Evolutionary conservation across 2,888 invertebrate genomes (phyloP).

Genomic region (Andrena marginata): DNA sequence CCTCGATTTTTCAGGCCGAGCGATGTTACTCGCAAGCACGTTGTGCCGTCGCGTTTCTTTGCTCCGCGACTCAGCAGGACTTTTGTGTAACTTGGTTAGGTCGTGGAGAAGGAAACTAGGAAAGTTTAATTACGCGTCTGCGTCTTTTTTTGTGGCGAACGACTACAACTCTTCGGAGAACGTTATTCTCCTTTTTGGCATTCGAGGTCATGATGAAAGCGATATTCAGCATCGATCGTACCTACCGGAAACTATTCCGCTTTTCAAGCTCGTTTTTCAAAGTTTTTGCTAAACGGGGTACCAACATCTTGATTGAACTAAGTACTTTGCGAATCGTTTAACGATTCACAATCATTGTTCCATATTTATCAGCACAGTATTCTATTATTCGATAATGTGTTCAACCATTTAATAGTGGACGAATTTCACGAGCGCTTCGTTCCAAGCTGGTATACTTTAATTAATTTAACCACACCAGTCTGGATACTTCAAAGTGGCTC

Average conservation of each 20-base stretch:
- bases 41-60: slow-evolving; percentile 26
- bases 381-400: too few relatives aligned
- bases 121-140: slow-evolving; percentile 68
- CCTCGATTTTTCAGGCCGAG: slow-evolving; percentile 41
- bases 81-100: slow-evolving; percentile 61
- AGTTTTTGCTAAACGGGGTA: not conserved
- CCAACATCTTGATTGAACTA: not conserved
- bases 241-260: not conserved
- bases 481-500: too few relatives aligned
- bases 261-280: not conserved
- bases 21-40: slow-evolving; percentile 31
- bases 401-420: too few relatives aligned
- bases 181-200: slow-evolving; percentile 37
- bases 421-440: too few relatives aligned
- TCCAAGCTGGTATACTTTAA: too few relatives aligned
- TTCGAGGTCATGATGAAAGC: slow-evolving; percentile 18
- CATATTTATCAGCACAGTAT: too few relatives aligned
- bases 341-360: too few relatives aligned
- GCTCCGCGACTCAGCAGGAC: slow-evolving; percentile 39
- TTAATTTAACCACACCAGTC: too few relatives aligned
- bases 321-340: not conserved
- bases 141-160: slow-evolving; percentile 46
- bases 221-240: slow-evolving; percentile 20
- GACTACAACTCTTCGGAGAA: slow-evolving; percentile 38
- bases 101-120: slow-evolving; percentile 34